A percentile compares a stretch with the other conserved stretches of the same genome.
phyloP scores from a whole-genome alignment of 2,113 vertebrate genomes.

The Orycteropus afer region DNA sequence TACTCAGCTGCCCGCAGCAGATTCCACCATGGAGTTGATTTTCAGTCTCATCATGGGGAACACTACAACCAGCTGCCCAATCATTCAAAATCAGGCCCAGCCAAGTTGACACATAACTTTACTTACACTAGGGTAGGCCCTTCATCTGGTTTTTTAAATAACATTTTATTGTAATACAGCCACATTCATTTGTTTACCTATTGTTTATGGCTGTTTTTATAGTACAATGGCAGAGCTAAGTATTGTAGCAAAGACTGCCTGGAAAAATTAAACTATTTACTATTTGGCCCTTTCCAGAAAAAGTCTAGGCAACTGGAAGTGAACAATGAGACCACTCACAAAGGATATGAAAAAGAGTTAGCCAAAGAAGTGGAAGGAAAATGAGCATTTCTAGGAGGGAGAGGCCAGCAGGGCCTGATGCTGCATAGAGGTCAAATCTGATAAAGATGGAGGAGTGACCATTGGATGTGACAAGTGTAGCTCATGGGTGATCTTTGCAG shows the following conservation, averaged over 20 bases:
- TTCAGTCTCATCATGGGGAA: too few species aligned
- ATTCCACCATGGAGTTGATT: too few species aligned
- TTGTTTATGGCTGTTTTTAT: accelerated
- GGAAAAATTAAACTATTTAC: neutral
- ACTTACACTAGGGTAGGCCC: neutral
- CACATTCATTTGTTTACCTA: accelerated
- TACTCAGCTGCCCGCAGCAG: too few species aligned
- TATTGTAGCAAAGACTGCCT: neutral
- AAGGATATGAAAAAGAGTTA: neutral
- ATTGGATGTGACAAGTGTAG: neutral
- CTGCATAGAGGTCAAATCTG: neutral
- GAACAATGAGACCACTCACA: too few species aligned
- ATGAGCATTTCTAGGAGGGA: accelerated
- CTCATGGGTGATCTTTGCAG: accelerated
- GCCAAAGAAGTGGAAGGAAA: neutral
- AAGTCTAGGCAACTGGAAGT: neutral
- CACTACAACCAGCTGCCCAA: too few species aligned
- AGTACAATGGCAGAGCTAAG: neutral
- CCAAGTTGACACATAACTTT: too few species aligned
- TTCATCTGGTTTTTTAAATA: neutral
- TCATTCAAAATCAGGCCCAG: too few species aligned
- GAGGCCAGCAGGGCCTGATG: neutral
- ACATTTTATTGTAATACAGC: neutral
- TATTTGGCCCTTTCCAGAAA: neutral
- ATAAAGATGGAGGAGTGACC: accelerated